These are phyloP conservation scores for Acanthurus tractus DNA, from an alignment of 2,797 vertebrate species.

Conservation along the genomic window DNA sequence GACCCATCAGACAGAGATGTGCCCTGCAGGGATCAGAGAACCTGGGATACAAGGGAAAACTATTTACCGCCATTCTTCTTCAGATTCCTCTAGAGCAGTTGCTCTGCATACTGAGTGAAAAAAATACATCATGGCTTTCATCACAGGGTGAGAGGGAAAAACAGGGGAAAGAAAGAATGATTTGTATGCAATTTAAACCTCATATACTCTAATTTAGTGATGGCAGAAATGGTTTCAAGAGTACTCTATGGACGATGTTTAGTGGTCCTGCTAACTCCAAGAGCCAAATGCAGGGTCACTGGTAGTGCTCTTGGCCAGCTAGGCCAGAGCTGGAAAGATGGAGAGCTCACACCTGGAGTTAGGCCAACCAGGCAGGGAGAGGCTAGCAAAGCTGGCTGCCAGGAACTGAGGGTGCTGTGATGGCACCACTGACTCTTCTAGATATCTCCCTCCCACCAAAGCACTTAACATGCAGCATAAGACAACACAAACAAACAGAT, in stretches of 20 bases:
- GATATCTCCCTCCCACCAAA: constrained; percentile 67
- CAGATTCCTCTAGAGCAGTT: constrained; percentile 46
- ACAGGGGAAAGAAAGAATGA: constrained; percentile 65
- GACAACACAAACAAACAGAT: constrained; percentile 57
- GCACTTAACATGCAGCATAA: constrained; percentile 75
- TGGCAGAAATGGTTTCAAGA: constrained; percentile 62
- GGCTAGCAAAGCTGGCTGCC: constrained; percentile 63
- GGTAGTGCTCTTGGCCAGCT: constrained; percentile 54
- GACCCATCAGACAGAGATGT: constrained; percentile 63
- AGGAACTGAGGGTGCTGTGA: constrained; percentile 67
- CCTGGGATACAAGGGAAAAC: constrained; percentile 65
- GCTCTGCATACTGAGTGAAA: constrained; percentile 33
- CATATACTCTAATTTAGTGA: constrained; percentile 64
- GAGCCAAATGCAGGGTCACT: constrained; percentile 64
- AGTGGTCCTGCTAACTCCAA: constrained; percentile 49
- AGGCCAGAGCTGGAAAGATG: constrained; percentile 51
- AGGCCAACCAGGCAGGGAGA: constrained; percentile 64
- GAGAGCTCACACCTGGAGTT: constrained; percentile 61
- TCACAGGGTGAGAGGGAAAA: constrained; percentile 43
- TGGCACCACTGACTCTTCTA: constrained; percentile 69
- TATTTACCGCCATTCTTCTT: constrained; percentile 61
- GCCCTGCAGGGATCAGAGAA: constrained; percentile 75
- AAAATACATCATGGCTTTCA: constrained; percentile 56
- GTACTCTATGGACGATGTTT: constrained; percentile 62
- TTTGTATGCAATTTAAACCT: constrained; percentile 69